Evolutionary conservation across 2,113 vertebrate species (phyloP), one percentile per base, ranked within the genome.

Genomic region (Camelus bactrianus): DNA sequence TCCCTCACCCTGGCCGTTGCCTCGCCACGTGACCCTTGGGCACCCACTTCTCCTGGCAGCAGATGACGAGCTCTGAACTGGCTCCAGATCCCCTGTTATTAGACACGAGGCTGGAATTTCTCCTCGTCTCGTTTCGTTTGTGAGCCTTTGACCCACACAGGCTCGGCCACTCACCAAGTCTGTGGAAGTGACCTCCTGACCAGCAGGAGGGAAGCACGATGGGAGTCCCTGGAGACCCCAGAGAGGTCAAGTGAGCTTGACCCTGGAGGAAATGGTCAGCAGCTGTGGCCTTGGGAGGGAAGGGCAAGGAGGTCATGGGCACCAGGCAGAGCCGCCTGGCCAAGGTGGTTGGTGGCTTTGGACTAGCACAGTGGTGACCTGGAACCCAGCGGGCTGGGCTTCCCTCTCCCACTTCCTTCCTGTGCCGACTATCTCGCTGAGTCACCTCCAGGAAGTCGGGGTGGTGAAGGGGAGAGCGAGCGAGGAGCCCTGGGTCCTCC

Each of bases 341-440:
- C 97, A 94, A 96, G 95, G 96, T 97, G 89, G 93, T 85, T 95
- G 89, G 95, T 97, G 97, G 97, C 94, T 97, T 87, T 95, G 92
- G 82, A 95, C 73, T 72, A 16, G 86, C 73, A 48, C 48, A 94
- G 82, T 28, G 83, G 89, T 96, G 96, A 97, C 96, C 97, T 97
- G 95, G 97, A 97, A 95, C 95, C 77, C 87, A 93, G 95, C 69
- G 65, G 92, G 93, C 92, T 94, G 95, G 97, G 97, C 95, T 97
- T 98, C 95, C 97, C 97, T 97, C 85, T 94, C 96, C 97, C 96
- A 94, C 96, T 98, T 97, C 97, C 97, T 98, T 97, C 97, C 97
- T 91, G 82, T n/a, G 69, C 91, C 3, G 85, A 70, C 95, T 72
- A 52, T 91, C 89, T 72, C 8, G 62, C 95, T 96, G 95, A 97